Base-by-base conservation (phyloP, 2,113 vertebrate genomes). In the Ciconia boyciana region DNA sequence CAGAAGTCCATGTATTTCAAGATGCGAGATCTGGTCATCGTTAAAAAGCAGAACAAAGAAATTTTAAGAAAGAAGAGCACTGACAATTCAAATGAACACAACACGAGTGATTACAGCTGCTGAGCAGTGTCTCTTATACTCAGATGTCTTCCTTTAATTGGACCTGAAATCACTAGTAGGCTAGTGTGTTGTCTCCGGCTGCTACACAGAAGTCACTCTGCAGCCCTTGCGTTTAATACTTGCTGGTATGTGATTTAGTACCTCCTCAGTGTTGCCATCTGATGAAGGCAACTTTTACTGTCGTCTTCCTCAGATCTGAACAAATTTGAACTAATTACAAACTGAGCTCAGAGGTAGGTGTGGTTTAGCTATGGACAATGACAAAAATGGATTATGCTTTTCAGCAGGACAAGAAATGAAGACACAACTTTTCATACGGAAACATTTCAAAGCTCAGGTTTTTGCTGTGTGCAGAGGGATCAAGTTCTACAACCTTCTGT, bases 1-100 rank as follows among this genome's bases (percentile, higher is more conserved):
- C 85, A 97, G 87, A 88, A 90, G 79, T 46, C 58, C 2, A 2
- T 31, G 64, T 39, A 83, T 52, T 89, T 78, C 66, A 88, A 93
- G 71, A 74, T 11, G 75, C 7, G 6, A 94, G 77, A 64, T 85
- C 89, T 87, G 95, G 26, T 55, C 87, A 80, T 62, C 0, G 3
- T 82, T 76, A 93, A 78, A 90, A 95, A 87, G 17, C 44, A 83
- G 83, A 94, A 94, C 60, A 90, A 65, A 89, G 54, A 57, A 77
- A 89, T 8, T 31, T 13, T 46, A 87, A 65, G 89, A 61, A 91
- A 89, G 75, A 89, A 75, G 32, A 92, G 36, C 66, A 72, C 17
- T 66, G 92, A 49, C 41, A 34, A 65, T 49, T 46, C 25, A 17
- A 76, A 90, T 48, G 11, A 83, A 22, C 49, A 57, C 25, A 32